Percentiles rank a stretch among this genome's conserved stretches.
Evolutionary conservation across 2,888 invertebrate species (phyloP).

Genomic region (Pristionchus entomophagus): DNA sequence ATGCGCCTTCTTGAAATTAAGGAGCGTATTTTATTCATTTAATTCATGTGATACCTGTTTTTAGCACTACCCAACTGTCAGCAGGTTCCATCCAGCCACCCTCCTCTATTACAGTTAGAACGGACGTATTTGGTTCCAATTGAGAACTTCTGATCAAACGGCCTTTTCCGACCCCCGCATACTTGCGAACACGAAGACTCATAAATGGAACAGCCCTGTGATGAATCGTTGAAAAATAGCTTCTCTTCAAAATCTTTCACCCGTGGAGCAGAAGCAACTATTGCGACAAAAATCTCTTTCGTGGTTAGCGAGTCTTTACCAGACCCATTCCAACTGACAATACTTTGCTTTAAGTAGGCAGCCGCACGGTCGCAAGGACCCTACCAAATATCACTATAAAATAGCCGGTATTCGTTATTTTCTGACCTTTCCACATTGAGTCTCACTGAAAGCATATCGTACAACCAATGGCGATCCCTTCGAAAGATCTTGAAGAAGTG

Average conservation of each 20-base stretch:
- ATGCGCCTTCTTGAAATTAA: background rate
- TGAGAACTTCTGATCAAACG: background rate
- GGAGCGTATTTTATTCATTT: background rate
- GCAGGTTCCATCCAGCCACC: background rate
- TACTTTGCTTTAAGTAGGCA: background rate
- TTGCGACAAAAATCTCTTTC: background rate
- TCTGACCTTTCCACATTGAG: background rate
- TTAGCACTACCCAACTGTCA: background rate
- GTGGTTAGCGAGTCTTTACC: background rate
- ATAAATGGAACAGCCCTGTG: background rate
- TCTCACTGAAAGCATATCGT: background rate
- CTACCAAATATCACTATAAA: background rate
- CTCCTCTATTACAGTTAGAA: background rate
- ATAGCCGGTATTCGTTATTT: background rate
- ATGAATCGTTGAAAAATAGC: background rate
- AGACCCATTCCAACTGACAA: background rate
- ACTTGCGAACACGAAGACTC: background rate
- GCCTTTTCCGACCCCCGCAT: background rate
- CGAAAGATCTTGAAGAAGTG: background rate
- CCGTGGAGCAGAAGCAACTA: background rate
- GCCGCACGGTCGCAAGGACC: constrained; percentile 2
- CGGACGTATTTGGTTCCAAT: background rate
- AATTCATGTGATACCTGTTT: background rate
- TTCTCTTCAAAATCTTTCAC: background rate
- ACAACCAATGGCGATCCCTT: background rate